phyloP scores from a whole-genome alignment of 2,888 invertebrate species.

The Pheosia tremula region DNA sequence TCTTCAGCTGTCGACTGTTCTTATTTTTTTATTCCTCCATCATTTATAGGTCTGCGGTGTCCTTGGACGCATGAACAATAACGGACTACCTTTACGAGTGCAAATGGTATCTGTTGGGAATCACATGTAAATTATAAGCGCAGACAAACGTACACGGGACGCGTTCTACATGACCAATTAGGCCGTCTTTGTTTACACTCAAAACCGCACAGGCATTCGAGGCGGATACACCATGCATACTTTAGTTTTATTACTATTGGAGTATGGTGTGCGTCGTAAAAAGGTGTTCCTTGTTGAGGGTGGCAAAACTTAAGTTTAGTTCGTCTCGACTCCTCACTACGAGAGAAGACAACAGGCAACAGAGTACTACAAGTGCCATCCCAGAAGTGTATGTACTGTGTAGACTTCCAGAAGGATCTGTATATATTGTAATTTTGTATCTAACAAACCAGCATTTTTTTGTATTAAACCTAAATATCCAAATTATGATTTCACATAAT shows the following conservation, averaged over 20 bases:
- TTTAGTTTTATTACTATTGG: slow-evolving; percentile 47
- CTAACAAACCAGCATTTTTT: too few species aligned
- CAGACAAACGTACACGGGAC: slow-evolving; percentile 66
- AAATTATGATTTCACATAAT: too few species aligned
- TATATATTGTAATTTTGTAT: too few species aligned
- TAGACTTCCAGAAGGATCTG: too few species aligned
- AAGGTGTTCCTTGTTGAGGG: background rate
- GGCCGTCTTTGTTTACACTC: slow-evolving; percentile 68
- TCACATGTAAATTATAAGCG: slow-evolving; percentile 73
- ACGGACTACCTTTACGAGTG: slow-evolving; percentile 67
- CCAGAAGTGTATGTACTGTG: too few species aligned
- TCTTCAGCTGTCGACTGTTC: slow-evolving; percentile 57
- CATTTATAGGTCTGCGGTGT: slow-evolving; percentile 70
- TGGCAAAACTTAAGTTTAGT: background rate
- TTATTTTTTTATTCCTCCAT: slow-evolving; percentile 55
- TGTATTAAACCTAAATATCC: too few species aligned
- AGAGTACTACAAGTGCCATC: too few species aligned
- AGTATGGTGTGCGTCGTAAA: slow-evolving; percentile 23
- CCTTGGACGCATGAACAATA: slow-evolving; percentile 75
- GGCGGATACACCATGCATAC: slow-evolving; percentile 36
- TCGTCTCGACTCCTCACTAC: background rate
- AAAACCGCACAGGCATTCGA: slow-evolving; percentile 49
- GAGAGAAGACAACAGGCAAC: too few species aligned
- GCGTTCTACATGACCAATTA: slow-evolving; percentile 72
- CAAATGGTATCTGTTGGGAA: slow-evolving; percentile 67